These are phyloP conservation scores for Dorcus hopei DNA, from an alignment of 2,888 invertebrate genomes.

Conservation along the genomic window DNA sequence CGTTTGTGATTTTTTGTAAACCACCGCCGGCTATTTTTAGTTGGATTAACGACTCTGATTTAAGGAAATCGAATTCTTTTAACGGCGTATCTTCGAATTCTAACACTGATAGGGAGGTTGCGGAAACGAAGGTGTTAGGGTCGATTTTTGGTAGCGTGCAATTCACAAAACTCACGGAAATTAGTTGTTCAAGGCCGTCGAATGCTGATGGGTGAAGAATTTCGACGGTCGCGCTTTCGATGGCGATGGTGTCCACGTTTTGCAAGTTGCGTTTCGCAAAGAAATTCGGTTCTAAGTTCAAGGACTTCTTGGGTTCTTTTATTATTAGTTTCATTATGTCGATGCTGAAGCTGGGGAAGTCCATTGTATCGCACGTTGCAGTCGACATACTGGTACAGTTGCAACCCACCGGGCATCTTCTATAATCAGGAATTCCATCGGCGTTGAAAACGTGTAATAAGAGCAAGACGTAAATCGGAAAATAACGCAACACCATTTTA, in stretches of 20 bases:
- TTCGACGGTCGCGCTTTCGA: slow-evolving; percentile 66
- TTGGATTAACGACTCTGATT: slow-evolving; percentile 22
- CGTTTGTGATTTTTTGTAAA: slow-evolving; percentile 61
- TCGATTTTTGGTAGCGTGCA: slow-evolving; percentile 64
- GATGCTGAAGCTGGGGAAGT: slow-evolving; percentile 62
- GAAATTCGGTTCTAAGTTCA: slow-evolving; percentile 59
- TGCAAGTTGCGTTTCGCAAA: slow-evolving; percentile 63
- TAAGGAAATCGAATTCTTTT: slow-evolving; percentile 18
- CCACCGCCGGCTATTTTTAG: slow-evolving; percentile 59
- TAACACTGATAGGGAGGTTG: slow-evolving; percentile 62
- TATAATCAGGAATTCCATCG: slow-evolving; percentile 42
- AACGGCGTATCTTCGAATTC: slow-evolving; percentile 46
- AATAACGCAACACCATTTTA: not conserved
- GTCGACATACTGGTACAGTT: slow-evolving; percentile 61
- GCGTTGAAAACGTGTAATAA: not conserved
- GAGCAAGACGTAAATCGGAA: slow-evolving; percentile 1
- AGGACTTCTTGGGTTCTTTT: slow-evolving; percentile 39
- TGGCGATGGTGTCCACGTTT: slow-evolving; percentile 64
- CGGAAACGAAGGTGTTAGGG: slow-evolving; percentile 67
- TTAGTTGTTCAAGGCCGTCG: slow-evolving; percentile 63
- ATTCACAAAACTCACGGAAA: slow-evolving; percentile 66
- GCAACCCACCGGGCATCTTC: slow-evolving; percentile 63
- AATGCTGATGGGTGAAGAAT: slow-evolving; percentile 68
- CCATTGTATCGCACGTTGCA: slow-evolving; percentile 66
- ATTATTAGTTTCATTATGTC: slow-evolving; percentile 52